These are phyloP conservation scores for Oreochromis tanganicae DNA, from an alignment of 2,113 vertebrate species.

Conservation along the genomic window DNA sequence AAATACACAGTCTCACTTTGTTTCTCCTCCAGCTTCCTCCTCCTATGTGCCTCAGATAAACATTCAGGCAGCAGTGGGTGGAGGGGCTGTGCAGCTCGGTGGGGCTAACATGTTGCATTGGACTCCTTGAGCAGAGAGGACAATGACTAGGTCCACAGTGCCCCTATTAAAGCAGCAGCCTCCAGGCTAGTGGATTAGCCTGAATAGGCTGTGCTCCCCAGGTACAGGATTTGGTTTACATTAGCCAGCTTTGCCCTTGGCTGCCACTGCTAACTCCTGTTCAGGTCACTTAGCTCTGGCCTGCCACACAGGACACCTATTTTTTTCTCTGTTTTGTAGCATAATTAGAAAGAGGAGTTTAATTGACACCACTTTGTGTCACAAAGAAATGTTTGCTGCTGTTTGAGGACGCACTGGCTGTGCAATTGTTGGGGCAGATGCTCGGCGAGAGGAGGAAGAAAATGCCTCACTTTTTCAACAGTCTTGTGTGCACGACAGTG, in stretches of 20 bases:
- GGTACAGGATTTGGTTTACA: slow-evolving; percentile 81
- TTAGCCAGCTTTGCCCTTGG: slow-evolving; percentile 74
- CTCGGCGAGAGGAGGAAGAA: neutral
- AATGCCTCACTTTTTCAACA: slow-evolving; percentile 37
- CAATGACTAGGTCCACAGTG: slow-evolving; percentile 66
- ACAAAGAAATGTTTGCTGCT: slow-evolving; percentile 30
- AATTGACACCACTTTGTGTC: slow-evolving; percentile 31
- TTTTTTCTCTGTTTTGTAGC: neutral
- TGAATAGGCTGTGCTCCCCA: slow-evolving; percentile 77
- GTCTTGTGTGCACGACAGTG: slow-evolving; percentile 22
- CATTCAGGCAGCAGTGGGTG: slow-evolving; percentile 35
- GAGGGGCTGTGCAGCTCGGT: slow-evolving; percentile 16
- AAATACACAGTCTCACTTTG: slow-evolving; percentile 1
- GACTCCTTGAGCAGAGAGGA: slow-evolving; percentile 66
- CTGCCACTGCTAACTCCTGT: slow-evolving; percentile 69
- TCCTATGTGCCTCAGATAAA: slow-evolving; percentile 20
- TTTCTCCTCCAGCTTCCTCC: neutral
- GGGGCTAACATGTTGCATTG: slow-evolving; percentile 64
- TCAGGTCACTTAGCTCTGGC: slow-evolving; percentile 71
- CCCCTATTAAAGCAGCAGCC: slow-evolving; percentile 76
- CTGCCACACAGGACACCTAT: slow-evolving; percentile 43
- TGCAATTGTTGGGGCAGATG: slow-evolving; percentile 7
- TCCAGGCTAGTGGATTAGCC: slow-evolving; percentile 77
- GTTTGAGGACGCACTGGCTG: slow-evolving; percentile 3
- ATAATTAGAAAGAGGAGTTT: slow-evolving; percentile 57